Conservation (phyloP, 2,797 vertebrate species). For the Spizella passerina region DNA sequence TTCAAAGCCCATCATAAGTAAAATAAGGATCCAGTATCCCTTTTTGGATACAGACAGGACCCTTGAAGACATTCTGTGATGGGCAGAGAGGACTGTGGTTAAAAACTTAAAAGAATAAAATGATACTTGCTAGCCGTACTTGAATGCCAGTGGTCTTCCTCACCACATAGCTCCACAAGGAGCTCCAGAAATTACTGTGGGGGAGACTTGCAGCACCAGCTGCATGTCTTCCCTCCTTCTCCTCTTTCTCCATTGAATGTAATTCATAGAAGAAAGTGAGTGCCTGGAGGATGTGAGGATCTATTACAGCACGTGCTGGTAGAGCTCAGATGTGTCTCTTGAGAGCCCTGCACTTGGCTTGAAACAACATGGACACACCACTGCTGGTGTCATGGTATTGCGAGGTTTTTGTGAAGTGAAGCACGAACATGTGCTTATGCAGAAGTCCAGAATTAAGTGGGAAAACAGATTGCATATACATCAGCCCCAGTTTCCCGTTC, state of each 20-base stretch:
- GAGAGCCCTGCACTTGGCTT: rapidly evolving
- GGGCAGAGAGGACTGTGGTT: background rate
- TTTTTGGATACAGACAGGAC: background rate
- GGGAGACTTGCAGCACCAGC: background rate
- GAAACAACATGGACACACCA: background rate
- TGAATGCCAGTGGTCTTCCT: background rate
- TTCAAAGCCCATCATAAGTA: background rate
- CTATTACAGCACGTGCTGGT: background rate
- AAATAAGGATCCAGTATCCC: background rate
- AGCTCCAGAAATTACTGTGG: background rate
- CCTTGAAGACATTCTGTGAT: background rate
- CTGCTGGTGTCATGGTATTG: rapidly evolving
- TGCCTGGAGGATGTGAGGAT: background rate
- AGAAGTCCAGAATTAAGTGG: background rate
- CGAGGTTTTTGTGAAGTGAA: rapidly evolving
- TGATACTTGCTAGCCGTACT: background rate
- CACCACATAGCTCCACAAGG: background rate
- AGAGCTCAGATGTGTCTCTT: background rate
- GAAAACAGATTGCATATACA: background rate
- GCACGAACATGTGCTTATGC: background rate
- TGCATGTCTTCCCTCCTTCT: background rate
- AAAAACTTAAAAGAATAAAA: background rate
- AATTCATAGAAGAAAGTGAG: background rate
- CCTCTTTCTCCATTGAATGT: background rate
- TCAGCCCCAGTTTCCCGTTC: background rate